Evolutionary conservation across 2,113 vertebrate genomes (phyloP), one percentile per base, ranked within the genome.

Genomic region (Nansenia antarctica): DNA sequence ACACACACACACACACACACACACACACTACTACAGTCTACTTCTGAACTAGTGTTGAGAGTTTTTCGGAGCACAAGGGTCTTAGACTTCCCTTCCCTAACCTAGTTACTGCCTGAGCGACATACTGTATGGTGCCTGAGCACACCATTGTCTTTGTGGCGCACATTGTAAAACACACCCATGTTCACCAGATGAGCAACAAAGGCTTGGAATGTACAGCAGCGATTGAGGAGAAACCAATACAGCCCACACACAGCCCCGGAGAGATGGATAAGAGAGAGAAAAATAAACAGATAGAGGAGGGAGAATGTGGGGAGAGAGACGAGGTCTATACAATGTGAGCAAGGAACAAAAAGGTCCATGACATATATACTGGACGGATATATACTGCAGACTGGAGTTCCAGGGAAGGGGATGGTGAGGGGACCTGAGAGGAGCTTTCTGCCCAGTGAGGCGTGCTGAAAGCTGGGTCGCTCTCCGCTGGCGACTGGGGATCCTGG

Each of bases 391-490:
- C n/a, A 49, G n/a, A 49, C 20, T 20, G n/a, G 52, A 39, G 54
- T 76, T 77, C 68, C 67, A 72, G 76, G 49, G 73, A 47, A 67
- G 70, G 70, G 14, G 34, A 59, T 37, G 35, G 31, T 53, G n/a
- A n/a, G 49, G 59, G 58, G 58, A 20, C 12, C 69, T 67, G 65
- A 76, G 65, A 26, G 14, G 64, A 45, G 47, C 62, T 12, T 20
- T 20, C 60, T 47, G 74, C 78, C 69, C 42, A 72, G 70, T 78
- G 79, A 83, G 73, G 80, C 59, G 64, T 20, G 69, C 74, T 60
- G 26, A 72, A 30, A 76, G 78, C 78, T 69, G 62, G 78, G 82
- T 75, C 66, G 59, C 65, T 42, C 55, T 53, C 71, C 53, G 69
- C 37, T 6, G 37, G 65, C 67, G 69, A 72, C 71, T 72, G 0